Evolutionary conservation across 2,797 vertebrate genomes (phyloP).

Genomic region (Chanos chanos): DNA sequence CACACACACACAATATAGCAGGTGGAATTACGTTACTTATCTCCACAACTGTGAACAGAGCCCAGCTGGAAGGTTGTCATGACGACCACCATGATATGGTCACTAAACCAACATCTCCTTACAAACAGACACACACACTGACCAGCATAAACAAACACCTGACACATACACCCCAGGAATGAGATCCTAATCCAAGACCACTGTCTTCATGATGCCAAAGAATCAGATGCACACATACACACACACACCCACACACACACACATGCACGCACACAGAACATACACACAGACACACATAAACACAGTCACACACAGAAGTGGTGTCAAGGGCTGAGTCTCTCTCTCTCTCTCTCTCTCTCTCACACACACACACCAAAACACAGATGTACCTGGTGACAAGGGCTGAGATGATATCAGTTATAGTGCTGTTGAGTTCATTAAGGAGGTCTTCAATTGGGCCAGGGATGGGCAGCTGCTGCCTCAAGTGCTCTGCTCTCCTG

Average conservation of each 20-base stretch:
- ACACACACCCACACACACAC: too few species aligned
- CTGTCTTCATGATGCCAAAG: too few species aligned
- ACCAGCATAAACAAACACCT: background rate
- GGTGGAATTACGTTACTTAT: background rate
- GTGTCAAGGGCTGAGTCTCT: too few species aligned
- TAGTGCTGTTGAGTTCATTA: constrained; percentile 76
- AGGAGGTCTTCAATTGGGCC: constrained; percentile 82
- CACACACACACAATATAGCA: background rate
- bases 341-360: too few species aligned
- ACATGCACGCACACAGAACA: too few species aligned
- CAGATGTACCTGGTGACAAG: constrained; percentile 78
- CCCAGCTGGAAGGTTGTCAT: background rate
- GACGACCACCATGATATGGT: background rate
- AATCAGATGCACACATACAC: too few species aligned
- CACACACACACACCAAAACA: constrained; percentile 9
- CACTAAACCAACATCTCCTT: too few species aligned
- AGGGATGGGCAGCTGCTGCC: constrained; percentile 81
- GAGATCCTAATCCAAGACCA: too few species aligned
- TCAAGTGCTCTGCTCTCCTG: constrained; percentile 76
- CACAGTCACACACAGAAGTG: too few species aligned
- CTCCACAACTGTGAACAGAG: background rate
- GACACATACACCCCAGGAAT: too few species aligned
- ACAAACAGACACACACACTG: too few species aligned
- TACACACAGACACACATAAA: too few species aligned
- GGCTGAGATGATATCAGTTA: constrained; percentile 83